Base-by-base conservation (phyloP, 2,888 invertebrate genomes). In the Stenolophus ochropezus region DNA sequence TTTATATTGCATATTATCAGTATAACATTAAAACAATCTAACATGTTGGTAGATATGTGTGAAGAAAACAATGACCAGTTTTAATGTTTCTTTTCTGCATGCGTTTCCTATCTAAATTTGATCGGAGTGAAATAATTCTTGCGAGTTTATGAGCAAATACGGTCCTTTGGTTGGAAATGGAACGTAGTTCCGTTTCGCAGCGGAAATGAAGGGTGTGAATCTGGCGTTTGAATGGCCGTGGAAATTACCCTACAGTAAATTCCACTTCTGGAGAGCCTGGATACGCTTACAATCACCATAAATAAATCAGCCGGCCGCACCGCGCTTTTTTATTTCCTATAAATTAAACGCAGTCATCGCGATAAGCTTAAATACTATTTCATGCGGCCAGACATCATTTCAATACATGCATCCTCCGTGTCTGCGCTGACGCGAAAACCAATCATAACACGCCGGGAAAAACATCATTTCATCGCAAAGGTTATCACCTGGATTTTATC, bases 201-300 rank as follows among this genome's bases (percentile, higher is more conserved):
- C 80, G 80, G 80, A 80, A 80, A 80, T 80, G 71, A 80, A 80
- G 80, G 80, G 80, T 33, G 80, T 80, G 80, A 80, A 80, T 80
- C 80, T 80, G 80, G 80, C 80, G 73, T 80, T 80, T 73, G 71
- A 71, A 73, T 53, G 73, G 71, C 73, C 56, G 71, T 80, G 80
- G 53, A 80, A 80, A 80, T 80, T 80, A 51, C 78, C 78, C 33
- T 23, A 53, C 73, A 73, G 53, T 80, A 78, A 78, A 78, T 78
- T 78, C 65, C 51, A 53, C 69, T 78, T 69, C 78, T 73, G 47
- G 73, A 73, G 49, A 73, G 73, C 47, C 73, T 73, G 73, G 73
- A 75, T 75, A 27, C 75, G 75, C 56, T 53, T 75, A 75, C 75
- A 75, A 75, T 75, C 51, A 51, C 75, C 53, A 75, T 75, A 75